A percentile compares a stretch with the other conserved stretches of the same genome.
Conservation (phyloP, 2,888 invertebrate species). For the Schizotus pectinicornis region DNA sequence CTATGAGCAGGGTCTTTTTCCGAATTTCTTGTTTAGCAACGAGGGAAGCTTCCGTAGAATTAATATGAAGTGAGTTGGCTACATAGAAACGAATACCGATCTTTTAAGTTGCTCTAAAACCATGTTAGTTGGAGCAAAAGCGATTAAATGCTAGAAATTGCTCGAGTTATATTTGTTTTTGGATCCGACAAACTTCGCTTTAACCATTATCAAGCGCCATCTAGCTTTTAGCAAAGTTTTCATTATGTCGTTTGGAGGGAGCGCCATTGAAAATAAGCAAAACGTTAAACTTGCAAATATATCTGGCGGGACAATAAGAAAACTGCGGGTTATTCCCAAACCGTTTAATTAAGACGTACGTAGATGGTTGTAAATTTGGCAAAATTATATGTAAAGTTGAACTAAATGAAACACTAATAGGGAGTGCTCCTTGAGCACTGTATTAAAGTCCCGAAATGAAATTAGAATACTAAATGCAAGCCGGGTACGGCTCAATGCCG, state of each 20-base stretch:
- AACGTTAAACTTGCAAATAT: constrained; percentile 26
- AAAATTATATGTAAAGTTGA: constrained; percentile 29
- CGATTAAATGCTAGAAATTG: no score
- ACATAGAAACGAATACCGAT: no score
- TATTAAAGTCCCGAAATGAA: constrained; percentile 28
- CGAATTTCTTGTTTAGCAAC: no score
- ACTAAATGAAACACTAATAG: constrained; percentile 30
- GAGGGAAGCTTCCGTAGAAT: no score
- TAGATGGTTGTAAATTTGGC: constrained; percentile 29
- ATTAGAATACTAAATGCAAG: constrained; percentile 27
- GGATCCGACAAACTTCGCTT: no score
- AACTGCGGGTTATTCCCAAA: constrained; percentile 24
- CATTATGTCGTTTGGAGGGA: constrained; percentile 17
- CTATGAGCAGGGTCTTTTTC: no score
- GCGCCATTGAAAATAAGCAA: neutral
- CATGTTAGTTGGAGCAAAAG: no score
- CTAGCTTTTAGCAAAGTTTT: constrained; percentile 19
- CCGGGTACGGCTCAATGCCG: constrained; percentile 17
- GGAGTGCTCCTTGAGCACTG: constrained; percentile 20
- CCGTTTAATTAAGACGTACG: constrained; percentile 29
- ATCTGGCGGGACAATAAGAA: constrained; percentile 24
- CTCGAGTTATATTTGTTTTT: no score
- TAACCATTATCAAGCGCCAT: neutral
- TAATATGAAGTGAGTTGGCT: no score
- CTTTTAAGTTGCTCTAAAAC: no score